A percentile compares a stretch with the other conserved stretches of the same genome.
Conservation (phyloP, 2,113 vertebrate genomes). For the Melanerpes aurifrons region DNA sequence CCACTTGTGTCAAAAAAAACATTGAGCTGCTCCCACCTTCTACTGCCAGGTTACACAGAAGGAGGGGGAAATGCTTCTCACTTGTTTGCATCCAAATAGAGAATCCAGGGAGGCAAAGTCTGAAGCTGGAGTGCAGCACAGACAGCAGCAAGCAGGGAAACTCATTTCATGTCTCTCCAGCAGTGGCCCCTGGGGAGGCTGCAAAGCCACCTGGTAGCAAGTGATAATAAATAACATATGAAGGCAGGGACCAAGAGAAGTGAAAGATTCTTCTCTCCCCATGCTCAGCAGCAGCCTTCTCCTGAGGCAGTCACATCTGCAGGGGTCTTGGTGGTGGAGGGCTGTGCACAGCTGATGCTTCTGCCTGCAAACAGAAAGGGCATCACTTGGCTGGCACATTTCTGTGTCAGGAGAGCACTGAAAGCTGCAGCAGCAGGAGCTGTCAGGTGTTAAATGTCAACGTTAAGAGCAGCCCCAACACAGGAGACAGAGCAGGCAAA, state of each 20-base stretch:
- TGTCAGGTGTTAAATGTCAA: not conserved
- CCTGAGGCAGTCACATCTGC: not conserved
- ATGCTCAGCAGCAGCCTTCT: not conserved
- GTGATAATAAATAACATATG: conserved; percentile 57
- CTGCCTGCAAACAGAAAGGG: not conserved
- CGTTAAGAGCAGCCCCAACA: not conserved
- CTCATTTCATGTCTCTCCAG: conserved; percentile 52
- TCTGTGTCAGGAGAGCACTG: not conserved
- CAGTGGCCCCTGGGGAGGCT: conserved; percentile 57
- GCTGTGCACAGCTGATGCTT: not conserved
- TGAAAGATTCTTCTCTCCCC: not conserved
- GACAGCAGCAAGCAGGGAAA: conserved; percentile 54
- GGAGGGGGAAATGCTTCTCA: not conserved
- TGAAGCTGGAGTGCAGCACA: conserved; percentile 71
- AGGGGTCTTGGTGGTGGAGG: not conserved
- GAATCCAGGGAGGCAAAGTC: conserved; percentile 51
- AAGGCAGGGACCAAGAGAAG: conserved; percentile 60
- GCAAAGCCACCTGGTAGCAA: conserved; percentile 54
- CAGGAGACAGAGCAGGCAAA: not conserved
- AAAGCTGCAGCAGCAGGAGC: not conserved
- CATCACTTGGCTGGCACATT: not conserved
- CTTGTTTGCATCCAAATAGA: conserved; percentile 44
- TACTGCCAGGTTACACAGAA: not conserved
- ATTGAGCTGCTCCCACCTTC: not conserved
- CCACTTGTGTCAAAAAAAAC: not conserved